Evolutionary conservation across 2,797 vertebrate genomes (phyloP), one percentile per base, ranked within the genome.

Genomic region (Pristis pectinata): DNA sequence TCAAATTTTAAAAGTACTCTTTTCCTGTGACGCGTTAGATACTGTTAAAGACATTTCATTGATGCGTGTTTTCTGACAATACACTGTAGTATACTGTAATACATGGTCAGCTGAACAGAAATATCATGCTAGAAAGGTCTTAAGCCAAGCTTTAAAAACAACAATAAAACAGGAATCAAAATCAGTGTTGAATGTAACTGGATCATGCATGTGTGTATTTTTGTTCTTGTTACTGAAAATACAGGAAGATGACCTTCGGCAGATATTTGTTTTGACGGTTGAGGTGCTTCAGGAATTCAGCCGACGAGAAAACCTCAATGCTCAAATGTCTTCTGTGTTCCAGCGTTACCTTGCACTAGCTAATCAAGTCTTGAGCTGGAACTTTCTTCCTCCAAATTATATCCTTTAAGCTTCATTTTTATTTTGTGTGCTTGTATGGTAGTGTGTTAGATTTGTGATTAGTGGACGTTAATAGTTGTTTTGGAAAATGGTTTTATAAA

Each of bases 361-460:
- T 96, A 99, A 99, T 97, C 99, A 99, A 96, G 98, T 99, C 95
- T 98, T 99, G 97, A 99, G 99, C 97, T 99, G 99, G 99, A 99
- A 99, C 97, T 99, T 99, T 96, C 97, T 99, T 96, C 99, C 99
- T 95, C 98, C 99, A 94, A 99, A 99, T 97, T 97, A 99, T 99
- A 99, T 99, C 99, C 98, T 99, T 99, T 95, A 74, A 92, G 56
- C 59, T 74, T 61, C 27, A 34, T 19, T 44, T 70, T 87, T 87
- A 59, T 87, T 11, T 87, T 85, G 34, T 30, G 41, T 80, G 4
- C 44, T n/a, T 79, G n/a, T 17, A 37, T 37, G 37, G 37, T 44
- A 22, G 17, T 41, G 4, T 59, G 53, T 59, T 53, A 59, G 56
- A 64, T 59, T 67, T 37, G 87, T 17, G 13, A n/a, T 37, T 61